Conservation (phyloP, 2,113 vertebrate species). For the Bufo gargarizans region DNA sequence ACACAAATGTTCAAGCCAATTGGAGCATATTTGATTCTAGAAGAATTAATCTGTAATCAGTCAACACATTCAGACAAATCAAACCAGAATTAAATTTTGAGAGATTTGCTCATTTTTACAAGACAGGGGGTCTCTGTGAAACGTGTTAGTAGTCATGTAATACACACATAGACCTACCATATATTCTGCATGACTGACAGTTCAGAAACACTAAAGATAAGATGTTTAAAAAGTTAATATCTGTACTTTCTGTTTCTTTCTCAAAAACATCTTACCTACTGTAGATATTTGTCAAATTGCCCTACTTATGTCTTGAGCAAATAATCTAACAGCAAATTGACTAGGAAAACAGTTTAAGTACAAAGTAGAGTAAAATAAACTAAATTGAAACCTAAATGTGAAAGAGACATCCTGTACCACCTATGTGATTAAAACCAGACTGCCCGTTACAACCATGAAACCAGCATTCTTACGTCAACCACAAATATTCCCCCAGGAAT, state of each 20-base stretch:
- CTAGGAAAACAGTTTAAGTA: conserved; percentile 32
- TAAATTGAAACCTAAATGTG: conserved; percentile 32
- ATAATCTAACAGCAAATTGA: conserved; percentile 37
- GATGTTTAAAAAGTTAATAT: conserved; percentile 3
- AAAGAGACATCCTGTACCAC: conserved; percentile 45
- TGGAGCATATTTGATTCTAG: too few species aligned
- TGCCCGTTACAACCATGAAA: conserved; percentile 31
- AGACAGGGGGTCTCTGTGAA: neutral
- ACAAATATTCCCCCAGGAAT: conserved; percentile 45
- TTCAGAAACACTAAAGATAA: neutral
- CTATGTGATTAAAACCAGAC: conserved; percentile 46
- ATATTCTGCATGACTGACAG: conserved; percentile 15
- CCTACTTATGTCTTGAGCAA: neutral
- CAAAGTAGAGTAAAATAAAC: conserved; percentile 47
- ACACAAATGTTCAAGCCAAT: too few species aligned
- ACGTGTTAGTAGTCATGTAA: neutral
- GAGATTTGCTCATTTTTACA: too few species aligned
- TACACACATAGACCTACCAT: neutral
- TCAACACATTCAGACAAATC: too few species aligned
- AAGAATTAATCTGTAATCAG: too few species aligned
- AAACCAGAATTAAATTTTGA: too few species aligned
- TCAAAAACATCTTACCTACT: neutral
- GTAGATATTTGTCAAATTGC: neutral
- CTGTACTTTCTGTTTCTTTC: neutral
- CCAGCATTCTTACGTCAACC: conserved; percentile 44